Conservation (phyloP, 2,888 invertebrate species). For the Melanophora roralis region DNA sequence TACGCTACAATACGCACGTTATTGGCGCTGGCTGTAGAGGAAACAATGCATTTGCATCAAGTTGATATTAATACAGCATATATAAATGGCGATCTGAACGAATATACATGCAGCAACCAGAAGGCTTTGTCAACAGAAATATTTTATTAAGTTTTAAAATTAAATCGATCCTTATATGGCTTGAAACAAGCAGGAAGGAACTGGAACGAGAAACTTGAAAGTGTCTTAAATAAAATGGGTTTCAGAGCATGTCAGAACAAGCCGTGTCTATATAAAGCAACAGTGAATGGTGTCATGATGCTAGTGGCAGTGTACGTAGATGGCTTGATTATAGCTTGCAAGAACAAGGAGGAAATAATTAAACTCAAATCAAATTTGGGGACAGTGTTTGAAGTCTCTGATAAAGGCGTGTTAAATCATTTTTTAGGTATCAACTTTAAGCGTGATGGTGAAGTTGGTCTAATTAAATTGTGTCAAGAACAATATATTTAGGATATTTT, state of each 20-base stretch:
- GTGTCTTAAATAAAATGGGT: conserved; percentile 41
- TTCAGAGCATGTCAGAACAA: conserved; percentile 47
- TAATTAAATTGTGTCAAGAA: conserved; percentile 20
- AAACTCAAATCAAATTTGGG: conserved; percentile 24
- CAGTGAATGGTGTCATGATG: conserved; percentile 11
- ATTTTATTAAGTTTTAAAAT: conserved; percentile 40
- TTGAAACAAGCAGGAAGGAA: conserved; percentile 64
- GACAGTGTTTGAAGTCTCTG: conserved; percentile 16
- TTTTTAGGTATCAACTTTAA: conserved; percentile 39
- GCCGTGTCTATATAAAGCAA: conserved; percentile 49
- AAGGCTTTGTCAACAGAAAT: conserved; percentile 26
- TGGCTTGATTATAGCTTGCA: conserved; percentile 47
- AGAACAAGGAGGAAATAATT: conserved; percentile 27
- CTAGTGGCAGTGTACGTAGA: conserved; percentile 50
- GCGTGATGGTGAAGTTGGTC: conserved; percentile 22
- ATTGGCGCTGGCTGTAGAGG: conserved; percentile 54
- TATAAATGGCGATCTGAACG: conserved; percentile 52
- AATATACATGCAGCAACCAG: conserved; percentile 59
- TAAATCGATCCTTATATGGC: conserved; percentile 64
- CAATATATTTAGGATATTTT: conserved; percentile 16
- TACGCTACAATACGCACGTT: conserved; percentile 53
- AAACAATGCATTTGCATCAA: conserved; percentile 55
- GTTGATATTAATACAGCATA: conserved; percentile 60
- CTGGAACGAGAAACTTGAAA: conserved; percentile 63
- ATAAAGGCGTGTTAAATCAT: conserved; percentile 27